A percentile compares a stretch with the other conserved stretches of the same genome.
phyloP scores from a whole-genome alignment of 2,113 vertebrate species.

The Caranx ignobilis region DNA sequence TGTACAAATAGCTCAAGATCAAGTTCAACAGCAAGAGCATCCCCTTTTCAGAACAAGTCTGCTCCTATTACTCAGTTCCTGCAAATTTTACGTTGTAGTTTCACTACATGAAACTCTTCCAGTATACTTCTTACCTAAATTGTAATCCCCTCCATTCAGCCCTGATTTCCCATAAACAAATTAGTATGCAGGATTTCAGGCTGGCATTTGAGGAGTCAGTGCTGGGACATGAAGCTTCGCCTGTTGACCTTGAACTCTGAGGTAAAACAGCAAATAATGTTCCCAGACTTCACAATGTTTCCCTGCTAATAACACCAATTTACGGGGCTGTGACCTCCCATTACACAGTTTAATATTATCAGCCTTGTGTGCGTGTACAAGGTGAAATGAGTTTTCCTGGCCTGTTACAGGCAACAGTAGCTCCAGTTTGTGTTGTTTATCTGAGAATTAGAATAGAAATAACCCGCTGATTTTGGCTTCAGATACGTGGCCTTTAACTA shows the following conservation, averaged over 20 bases:
- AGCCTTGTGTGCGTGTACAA: not conserved
- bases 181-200: not conserved
- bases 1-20: not conserved
- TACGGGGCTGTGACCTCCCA: not conserved
- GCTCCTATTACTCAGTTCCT: too few relatives aligned
- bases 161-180: not conserved
- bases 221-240: not conserved
- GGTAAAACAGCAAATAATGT: not conserved
- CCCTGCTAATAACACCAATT: not conserved
- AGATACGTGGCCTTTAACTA: conserved; percentile 6
- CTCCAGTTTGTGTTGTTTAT: not conserved
- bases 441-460: not conserved
- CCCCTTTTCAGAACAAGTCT: not conserved
- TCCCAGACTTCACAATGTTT: not conserved
- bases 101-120: not conserved
- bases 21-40: not conserved
- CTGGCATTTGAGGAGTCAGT: not conserved
- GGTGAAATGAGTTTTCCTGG: conserved; percentile 14
- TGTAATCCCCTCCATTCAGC: not conserved
- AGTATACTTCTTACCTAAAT: not conserved
- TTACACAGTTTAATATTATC: conserved; percentile 17
- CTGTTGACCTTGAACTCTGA: conserved; percentile 19
- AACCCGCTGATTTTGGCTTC: not conserved
- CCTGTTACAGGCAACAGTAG: not conserved
- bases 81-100: too few relatives aligned